Evolutionary conservation across 2,797 vertebrate genomes (phyloP), one percentile per base, ranked within the genome.

Genomic region (Novumbra hubbsi): DNA sequence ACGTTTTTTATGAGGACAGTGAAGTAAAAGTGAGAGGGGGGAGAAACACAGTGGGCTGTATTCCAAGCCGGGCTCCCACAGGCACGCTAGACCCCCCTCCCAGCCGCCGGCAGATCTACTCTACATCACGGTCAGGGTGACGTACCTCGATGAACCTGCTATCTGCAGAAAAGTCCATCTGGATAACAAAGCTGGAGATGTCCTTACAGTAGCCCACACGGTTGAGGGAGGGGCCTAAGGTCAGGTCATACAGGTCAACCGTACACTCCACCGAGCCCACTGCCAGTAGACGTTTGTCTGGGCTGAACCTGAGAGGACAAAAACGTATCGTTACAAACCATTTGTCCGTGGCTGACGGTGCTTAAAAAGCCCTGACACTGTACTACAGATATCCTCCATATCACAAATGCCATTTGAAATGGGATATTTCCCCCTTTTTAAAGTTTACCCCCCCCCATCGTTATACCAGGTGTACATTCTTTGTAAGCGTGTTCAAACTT

Each of bases 191-290:
- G 62, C 95, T 94, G 16, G 94, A 92, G 65, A 96, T 95, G 77
- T 96, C 95, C 87, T 94, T 96, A 88, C 95, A 96, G 85, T 95
- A 96, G 68, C 94, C 95, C 1, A 93, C 93, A 68, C 95, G 92
- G 80, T 95, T 96, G 60, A 96, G 89, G 27, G 93, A 91, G 2
- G 95, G 92, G 55, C 95, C 95, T 83, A 95, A 93, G 15, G 93
- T 95, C 75, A 96, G 94, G 80, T 96, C 95, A 55, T 96, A 96
- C 83, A 96, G 95, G 88, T 96, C 95, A 0, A 96, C 95, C 0
- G 95, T 94, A 48, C 94, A 93, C 77, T 96, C 95, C 27, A 94
- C 91, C 0, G 95, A 95, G 19, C 95, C 95, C 45, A 96, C 93
- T 0, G 95, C 95, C 85, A 96, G 80, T 83, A 94, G 94, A 21